A percentile compares a stretch with the other conserved stretches of the same genome.
Conservation (phyloP, 2,797 vertebrate genomes). For the Hirundo rustica region DNA sequence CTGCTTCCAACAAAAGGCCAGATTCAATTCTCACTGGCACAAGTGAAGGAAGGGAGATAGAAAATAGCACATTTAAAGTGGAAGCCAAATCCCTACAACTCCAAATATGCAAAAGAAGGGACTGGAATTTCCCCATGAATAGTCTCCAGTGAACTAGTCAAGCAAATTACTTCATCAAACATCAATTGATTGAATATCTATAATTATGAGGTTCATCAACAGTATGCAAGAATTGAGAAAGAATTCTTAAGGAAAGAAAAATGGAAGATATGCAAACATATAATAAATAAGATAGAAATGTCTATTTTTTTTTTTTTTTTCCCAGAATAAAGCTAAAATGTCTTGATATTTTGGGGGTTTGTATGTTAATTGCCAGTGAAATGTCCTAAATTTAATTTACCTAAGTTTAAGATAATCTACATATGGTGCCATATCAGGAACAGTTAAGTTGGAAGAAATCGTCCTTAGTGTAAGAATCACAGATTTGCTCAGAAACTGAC, state of each 20-base stretch:
- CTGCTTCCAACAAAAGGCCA: slow-evolving; percentile 40
- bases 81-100: background rate
- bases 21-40: background rate
- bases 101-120: background rate
- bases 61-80: background rate
- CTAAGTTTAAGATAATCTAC: background rate
- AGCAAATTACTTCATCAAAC: background rate
- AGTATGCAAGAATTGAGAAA: background rate
- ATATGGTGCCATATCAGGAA: background rate
- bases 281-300: background rate
- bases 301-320: background rate
- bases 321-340: background rate
- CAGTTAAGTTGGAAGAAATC: background rate
- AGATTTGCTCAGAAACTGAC: background rate
- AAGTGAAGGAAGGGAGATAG: background rate
- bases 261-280: background rate
- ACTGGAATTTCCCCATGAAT: background rate
- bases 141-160: background rate
- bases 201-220: background rate
- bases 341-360: background rate
- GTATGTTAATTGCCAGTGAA: background rate
- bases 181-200: background rate
- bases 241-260: background rate
- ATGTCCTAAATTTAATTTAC: background rate
- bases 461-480: background rate